Evolutionary conservation across 2,797 vertebrate genomes (phyloP).

Genomic region (Bradypus variegatus): DNA sequence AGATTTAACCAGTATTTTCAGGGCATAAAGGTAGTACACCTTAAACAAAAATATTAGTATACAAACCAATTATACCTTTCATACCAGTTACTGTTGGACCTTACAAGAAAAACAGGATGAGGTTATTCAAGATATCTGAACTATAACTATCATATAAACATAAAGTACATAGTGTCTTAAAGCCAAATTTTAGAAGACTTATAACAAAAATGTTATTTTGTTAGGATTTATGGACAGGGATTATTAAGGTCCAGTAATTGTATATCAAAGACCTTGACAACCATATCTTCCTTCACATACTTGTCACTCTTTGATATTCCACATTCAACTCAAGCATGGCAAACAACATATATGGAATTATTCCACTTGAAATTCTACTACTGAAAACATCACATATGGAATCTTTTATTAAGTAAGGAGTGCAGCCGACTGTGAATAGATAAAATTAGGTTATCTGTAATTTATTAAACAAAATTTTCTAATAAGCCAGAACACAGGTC

Average conservation of each 20-base stretch:
- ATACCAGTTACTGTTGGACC: background rate
- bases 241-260: background rate
- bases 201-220: constrained; percentile 1
- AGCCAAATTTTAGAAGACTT: background rate
- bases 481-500: constrained; percentile 10
- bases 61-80: background rate
- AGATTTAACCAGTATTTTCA: background rate
- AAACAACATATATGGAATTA: background rate
- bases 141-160: background rate
- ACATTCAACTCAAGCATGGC: background rate
- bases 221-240: background rate
- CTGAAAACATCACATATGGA: constrained; percentile 32
- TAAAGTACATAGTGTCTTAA: background rate
- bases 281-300: background rate
- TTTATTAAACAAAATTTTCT: constrained; percentile 46
- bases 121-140: background rate
- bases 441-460: constrained; percentile 42
- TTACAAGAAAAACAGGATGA: background rate
- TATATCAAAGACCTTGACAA: background rate
- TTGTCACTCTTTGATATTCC: background rate
- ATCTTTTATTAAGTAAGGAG: constrained; percentile 52
- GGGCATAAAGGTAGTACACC: background rate
- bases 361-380: background rate
- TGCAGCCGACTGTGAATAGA: constrained; percentile 6
- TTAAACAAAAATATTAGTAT: background rate